Evolutionary conservation across 1,140 invertebrate genomes (phyloP), one percentile per base, ranked within the genome.

Genomic region (Mactra quadrangularis): DNA sequence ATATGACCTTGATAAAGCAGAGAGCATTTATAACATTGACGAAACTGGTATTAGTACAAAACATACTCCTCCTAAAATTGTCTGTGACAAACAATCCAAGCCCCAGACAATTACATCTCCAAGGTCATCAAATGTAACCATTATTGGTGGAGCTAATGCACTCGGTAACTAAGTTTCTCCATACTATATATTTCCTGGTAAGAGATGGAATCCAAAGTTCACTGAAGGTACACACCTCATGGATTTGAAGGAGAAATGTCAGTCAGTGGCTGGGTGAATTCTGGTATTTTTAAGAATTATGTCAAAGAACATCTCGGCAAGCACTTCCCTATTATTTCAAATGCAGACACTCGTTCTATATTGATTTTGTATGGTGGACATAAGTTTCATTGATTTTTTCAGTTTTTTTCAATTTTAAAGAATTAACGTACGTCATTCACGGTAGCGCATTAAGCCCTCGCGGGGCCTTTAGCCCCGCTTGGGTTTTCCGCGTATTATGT

Each of bases 1-100:
- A 19, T 50, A 79, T 52, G 38, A 89, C 47, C 59, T 31, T 25
- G 55, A 90, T 66, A 81, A 82, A 59, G 89, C 90, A 60, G 66
- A 93, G 78, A 82, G 60, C 17, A 90, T 93, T 31, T 93, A 86
- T 77, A 93, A 93, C 76, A 87, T 93, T 76, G 93, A 93, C 86
- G 91, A 94, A 85, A 94, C 93, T 75, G 91, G 90, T 1, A 92
- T 91, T 82, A 85, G 87, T 86, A 22, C 87, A 17, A 31, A 76
- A 47, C 7, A 47, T 19, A 47, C 45, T 47, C 45, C 45, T 11
- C 45, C 45, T 11, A 47, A 47, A 47, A 47, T 47, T 47, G 19
- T 47, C 45, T 47, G 45, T 19, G 45, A 47, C 9, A 47, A 47
- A 47, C 45, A 47, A 47, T 47, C 45, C 19, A 47, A 47, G 45